Evolutionary conservation across 2,113 vertebrate genomes (phyloP).

Genomic region (Microcebus lehilahytsara): DNA sequence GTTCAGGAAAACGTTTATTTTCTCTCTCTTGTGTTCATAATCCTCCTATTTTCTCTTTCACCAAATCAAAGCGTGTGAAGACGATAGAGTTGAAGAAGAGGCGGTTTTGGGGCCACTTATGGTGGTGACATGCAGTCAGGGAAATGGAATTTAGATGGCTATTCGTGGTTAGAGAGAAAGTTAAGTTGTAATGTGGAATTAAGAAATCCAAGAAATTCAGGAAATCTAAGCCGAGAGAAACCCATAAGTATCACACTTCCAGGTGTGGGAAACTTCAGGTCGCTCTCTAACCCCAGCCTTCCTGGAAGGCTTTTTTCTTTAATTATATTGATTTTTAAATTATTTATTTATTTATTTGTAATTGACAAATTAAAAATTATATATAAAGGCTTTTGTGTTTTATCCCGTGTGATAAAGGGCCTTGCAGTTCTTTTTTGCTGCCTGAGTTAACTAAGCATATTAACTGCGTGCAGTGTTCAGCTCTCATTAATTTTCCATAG

Average conservation of each 20-base stretch:
- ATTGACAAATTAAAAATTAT: not conserved
- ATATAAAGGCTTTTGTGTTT: not conserved
- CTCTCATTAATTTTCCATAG: constrained; percentile 50
- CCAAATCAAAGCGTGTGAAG: not conserved
- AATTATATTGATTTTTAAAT: not conserved
- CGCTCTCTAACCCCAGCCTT: not conserved
- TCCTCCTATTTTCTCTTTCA: not conserved
- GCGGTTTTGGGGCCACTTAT: not conserved
- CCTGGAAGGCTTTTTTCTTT: not conserved
- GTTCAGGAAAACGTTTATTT: not conserved
- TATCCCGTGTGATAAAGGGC: not conserved
- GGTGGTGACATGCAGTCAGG: not conserved
- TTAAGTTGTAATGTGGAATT: not conserved
- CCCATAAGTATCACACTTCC: accelerated
- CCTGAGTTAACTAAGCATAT: constrained; percentile 28
- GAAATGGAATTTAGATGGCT: not conserved
- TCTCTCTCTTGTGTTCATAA: not conserved
- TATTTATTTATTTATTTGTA: not conserved
- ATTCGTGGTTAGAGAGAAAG: not conserved
- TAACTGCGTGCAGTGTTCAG: not conserved
- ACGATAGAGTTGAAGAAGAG: not conserved
- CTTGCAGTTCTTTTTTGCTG: not conserved
- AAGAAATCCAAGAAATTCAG: not conserved
- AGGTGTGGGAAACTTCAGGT: no score
- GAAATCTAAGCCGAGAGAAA: not conserved